These are phyloP conservation scores for Leuciscus idus DNA, from an alignment of 2,113 vertebrate genomes.

Conservation along the genomic window DNA sequence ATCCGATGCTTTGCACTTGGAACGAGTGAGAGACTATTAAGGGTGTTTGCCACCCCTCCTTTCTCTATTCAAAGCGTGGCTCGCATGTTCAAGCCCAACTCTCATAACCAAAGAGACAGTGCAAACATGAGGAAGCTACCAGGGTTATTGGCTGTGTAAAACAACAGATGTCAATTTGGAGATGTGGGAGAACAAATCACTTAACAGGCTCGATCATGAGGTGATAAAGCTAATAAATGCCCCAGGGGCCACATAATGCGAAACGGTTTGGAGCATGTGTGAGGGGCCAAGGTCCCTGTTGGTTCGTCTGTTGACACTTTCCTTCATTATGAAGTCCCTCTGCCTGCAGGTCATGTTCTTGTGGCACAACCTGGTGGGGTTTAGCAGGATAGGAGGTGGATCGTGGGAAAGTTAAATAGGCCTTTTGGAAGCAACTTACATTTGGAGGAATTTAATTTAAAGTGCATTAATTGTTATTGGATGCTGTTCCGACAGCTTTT, in stretches of 20 bases:
- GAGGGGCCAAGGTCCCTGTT: constrained; percentile 73
- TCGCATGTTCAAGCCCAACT: constrained; percentile 89
- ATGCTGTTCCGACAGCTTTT: constrained; percentile 75
- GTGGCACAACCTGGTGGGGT: constrained; percentile 64
- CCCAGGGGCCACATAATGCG: constrained; percentile 98
- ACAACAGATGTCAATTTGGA: constrained; percentile 97
- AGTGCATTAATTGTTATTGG: constrained; percentile 83
- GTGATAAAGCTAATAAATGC: constrained; percentile 99
- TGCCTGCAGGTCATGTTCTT: constrained; percentile 78
- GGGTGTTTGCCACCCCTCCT: constrained; percentile 88
- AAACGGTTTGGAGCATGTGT: constrained; percentile 84
- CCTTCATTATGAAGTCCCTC: constrained; percentile 88
- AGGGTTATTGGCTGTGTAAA: constrained; percentile 88
- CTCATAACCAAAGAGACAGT: constrained; percentile 97
- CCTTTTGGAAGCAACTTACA: constrained; percentile 71
- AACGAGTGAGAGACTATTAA: constrained; percentile 97
- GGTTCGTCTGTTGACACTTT: constrained; percentile 94
- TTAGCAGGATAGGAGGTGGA: constrained; percentile 78
- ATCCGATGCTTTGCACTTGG: constrained; percentile 90
- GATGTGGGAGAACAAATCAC: constrained; percentile 96
- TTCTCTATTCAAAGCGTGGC: constrained; percentile 82
- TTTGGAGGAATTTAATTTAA: constrained; percentile 83
- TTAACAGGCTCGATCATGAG: constrained; percentile 97
- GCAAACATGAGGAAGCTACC: constrained; percentile 89
- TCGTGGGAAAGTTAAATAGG: constrained; percentile 99